Percentiles rank a stretch among this genome's conserved stretches.
Evolutionary conservation across 2,797 vertebrate genomes (phyloP).

Genomic region (Thaleichthys pacificus): DNA sequence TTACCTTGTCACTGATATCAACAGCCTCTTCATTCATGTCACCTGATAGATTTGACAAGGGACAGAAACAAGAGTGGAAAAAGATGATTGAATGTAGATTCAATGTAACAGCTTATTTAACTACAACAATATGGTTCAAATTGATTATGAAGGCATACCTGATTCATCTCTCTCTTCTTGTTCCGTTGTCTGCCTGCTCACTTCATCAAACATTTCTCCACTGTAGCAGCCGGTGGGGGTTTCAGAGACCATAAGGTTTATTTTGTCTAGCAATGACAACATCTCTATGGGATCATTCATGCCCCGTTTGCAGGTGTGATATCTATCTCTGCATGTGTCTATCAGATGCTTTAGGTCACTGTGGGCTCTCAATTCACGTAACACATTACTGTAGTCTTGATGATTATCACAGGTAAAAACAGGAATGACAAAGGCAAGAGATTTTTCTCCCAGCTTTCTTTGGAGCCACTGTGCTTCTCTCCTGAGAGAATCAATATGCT

Average conservation of each 20-base stretch:
- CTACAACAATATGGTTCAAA: neutral
- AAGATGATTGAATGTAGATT: neutral
- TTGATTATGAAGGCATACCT: neutral
- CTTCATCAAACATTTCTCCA: conserved; percentile 4
- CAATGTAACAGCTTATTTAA: neutral
- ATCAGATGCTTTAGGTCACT: conserved; percentile 27
- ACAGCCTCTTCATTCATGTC: neutral
- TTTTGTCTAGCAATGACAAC: conserved; percentile 31
- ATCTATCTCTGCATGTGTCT: conserved; percentile 35
- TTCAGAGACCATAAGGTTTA: conserved; percentile 44
- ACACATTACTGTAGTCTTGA: conserved; percentile 21
- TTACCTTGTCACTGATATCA: neutral
- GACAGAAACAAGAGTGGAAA: neutral
- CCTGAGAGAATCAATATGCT: conserved; percentile 34
- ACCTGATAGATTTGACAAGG: neutral
- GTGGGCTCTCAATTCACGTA: conserved; percentile 29
- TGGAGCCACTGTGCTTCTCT: conserved; percentile 42
- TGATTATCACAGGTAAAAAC: conserved; percentile 38
- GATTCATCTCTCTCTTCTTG: neutral
- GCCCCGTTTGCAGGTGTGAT: conserved; percentile 43
- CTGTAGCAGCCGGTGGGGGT: conserved; percentile 24
- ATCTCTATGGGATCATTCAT: conserved; percentile 35
- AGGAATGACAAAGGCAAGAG: conserved; percentile 29
- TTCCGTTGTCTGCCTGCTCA: conserved; percentile 2
- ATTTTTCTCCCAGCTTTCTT: conserved; percentile 33